Evolutionary conservation across 2,113 vertebrate species (phyloP), one percentile per base, ranked within the genome.

Genomic region (Halichoeres trimaculatus): DNA sequence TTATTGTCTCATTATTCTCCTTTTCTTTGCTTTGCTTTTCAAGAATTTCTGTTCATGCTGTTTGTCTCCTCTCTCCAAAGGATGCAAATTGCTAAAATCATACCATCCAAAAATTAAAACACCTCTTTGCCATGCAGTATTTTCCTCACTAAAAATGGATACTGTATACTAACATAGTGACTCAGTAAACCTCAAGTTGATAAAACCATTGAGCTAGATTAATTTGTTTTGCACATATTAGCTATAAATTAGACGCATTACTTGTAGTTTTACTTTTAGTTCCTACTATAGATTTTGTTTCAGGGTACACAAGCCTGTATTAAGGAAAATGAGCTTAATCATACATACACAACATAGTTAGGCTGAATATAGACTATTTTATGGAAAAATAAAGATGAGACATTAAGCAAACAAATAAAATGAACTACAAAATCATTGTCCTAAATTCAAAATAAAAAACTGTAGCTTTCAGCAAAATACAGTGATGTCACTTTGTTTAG

Each of bases 1-100:
- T n/a, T n/a, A n/a, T n/a, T n/a, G n/a, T n/a, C n/a, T n/a, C n/a
- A n/a, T n/a, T n/a, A n/a, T n/a, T n/a, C n/a, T n/a, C n/a, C n/a
- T 85, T 94, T 94, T 72, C 38, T 92, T 85, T 80, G 11, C 59
- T 62, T 80, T 69, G 43, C 71, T 93, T 91, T 88, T 86, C 87
- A 86, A 81, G 53, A 72, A 84, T 13, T 17, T 12, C 47, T 74
- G 16, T 47, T 62, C 57, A 20, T 50, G 30, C n/a, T 51, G 23
- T 30, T 34, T 65, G 17, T 7, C 24, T 64, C 51, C 5, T 5
- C 5, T 10, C 10, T 5, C 10, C 35, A 7, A 10, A 36, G 35
- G 35, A 10, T 7, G 35, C 35, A 36, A 10, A 7, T 36, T 36
- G 35, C 35, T 59, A 45, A 64, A 81, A 53, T 71, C 8, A 26